These are phyloP conservation scores for Barnardius zonarius DNA, from an alignment of 2,113 vertebrate genomes.

Conservation along the genomic window DNA sequence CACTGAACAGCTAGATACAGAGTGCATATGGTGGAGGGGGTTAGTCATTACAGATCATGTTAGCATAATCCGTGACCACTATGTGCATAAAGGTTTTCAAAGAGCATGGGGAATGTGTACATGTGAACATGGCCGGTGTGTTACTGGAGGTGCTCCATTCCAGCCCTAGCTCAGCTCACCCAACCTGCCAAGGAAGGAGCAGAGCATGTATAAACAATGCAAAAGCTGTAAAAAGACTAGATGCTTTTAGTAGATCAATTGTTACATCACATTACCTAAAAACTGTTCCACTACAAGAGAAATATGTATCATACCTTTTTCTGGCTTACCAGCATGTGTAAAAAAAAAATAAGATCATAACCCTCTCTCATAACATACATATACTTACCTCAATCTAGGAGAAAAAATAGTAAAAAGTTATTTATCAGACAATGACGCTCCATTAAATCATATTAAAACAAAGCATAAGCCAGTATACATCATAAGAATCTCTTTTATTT, in stretches of 20 bases:
- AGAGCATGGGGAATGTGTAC: rapidly evolving
- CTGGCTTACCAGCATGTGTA: neutral
- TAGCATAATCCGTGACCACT: rapidly evolving
- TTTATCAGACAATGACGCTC: neutral
- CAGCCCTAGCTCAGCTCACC: neutral
- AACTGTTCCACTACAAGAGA: neutral
- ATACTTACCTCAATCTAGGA: neutral
- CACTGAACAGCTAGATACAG: rapidly evolving
- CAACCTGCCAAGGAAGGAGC: neutral
- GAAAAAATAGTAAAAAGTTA: neutral
- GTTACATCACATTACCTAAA: neutral
- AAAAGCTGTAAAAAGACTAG: neutral
- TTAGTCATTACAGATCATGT: rapidly evolving
- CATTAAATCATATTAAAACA: neutral
- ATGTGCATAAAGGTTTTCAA: neutral
- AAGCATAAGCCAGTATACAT: neutral
- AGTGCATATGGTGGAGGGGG: rapidly evolving
- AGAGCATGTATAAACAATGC: neutral
- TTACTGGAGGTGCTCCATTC: neutral
- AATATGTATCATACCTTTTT: neutral
- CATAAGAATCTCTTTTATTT: conserved; percentile 59
- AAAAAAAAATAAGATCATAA: neutral
- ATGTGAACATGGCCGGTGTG: rapidly evolving
- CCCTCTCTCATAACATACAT: neutral
- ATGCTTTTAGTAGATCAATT: neutral